phyloP scores from a whole-genome alignment of 2,113 vertebrate species.

The Albula goreensis region DNA sequence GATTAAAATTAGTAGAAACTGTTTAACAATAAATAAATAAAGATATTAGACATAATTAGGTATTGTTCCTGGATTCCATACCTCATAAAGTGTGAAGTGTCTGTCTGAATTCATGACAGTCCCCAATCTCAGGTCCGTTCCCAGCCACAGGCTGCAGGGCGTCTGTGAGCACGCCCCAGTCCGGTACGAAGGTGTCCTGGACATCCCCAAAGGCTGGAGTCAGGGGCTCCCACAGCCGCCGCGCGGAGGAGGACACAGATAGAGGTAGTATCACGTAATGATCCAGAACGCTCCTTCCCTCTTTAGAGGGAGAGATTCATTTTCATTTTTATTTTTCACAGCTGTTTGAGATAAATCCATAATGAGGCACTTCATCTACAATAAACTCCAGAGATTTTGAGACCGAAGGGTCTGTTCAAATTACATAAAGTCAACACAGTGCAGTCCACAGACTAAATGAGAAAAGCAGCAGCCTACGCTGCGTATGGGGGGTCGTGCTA shows the following conservation, averaged over 20 bases:
- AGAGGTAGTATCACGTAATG: constrained; percentile 41
- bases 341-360: constrained; percentile 47
- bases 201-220: background rate
- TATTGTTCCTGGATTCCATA: background rate
- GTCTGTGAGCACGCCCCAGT: background rate
- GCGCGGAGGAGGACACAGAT: constrained; percentile 3
- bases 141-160: background rate
- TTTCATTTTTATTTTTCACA: constrained; percentile 46
- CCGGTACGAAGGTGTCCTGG: background rate
- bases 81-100: background rate
- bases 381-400: constrained; percentile 30
- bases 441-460: background rate
- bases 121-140: background rate
- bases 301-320: constrained; percentile 42
- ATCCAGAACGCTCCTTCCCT: constrained; percentile 42
- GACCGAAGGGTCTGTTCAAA: constrained; percentile 24
- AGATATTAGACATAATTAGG: background rate
- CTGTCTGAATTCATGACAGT: background rate
- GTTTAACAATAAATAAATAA: background rate
- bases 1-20: background rate
- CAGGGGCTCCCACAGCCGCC: constrained; percentile 6
- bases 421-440: constrained; percentile 4
- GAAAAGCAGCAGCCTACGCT: background rate
- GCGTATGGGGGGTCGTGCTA: background rate
- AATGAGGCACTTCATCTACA: constrained; percentile 54